A percentile compares a stretch with the other conserved stretches of the same genome.
Conservation (phyloP, 2,888 invertebrate species). For the Pristionchus mayeri region DNA sequence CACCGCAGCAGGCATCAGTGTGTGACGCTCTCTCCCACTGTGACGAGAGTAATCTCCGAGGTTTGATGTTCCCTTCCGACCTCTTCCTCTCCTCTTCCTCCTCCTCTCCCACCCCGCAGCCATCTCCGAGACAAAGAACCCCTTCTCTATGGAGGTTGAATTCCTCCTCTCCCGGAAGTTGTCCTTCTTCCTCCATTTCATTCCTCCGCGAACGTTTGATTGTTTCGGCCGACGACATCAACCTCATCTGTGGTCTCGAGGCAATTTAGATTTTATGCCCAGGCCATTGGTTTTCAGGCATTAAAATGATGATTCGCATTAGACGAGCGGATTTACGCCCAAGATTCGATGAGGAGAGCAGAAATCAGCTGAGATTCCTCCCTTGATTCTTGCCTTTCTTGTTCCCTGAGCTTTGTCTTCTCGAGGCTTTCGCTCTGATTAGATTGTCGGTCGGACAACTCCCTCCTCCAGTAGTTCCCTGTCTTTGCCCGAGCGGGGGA, state of each 20-base stretch:
- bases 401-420: background rate
- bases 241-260: too few relatives aligned
- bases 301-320: too few relatives aligned
- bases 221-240: too few relatives aligned
- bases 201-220: too few relatives aligned
- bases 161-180: background rate
- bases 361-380: too few relatives aligned
- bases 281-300: too few relatives aligned
- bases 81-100: background rate
- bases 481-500: background rate
- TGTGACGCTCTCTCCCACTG: background rate
- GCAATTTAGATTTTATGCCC: too few relatives aligned
- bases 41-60: constrained; percentile 35
- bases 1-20: too few relatives aligned
- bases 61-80: constrained; percentile 22
- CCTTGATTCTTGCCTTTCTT: background rate
- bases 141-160: background rate
- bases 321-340: too few relatives aligned
- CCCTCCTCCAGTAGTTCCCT: constrained; percentile 20
- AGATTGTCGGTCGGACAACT: background rate
- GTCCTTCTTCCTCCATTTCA: background rate
- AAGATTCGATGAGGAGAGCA: too few relatives aligned
- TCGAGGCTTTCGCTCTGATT: background rate
- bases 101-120: background rate
- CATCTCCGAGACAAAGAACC: background rate